Base-by-base conservation (phyloP, 92 coral and sea anemone genomes). In the Heliopora coerulea region DNA sequence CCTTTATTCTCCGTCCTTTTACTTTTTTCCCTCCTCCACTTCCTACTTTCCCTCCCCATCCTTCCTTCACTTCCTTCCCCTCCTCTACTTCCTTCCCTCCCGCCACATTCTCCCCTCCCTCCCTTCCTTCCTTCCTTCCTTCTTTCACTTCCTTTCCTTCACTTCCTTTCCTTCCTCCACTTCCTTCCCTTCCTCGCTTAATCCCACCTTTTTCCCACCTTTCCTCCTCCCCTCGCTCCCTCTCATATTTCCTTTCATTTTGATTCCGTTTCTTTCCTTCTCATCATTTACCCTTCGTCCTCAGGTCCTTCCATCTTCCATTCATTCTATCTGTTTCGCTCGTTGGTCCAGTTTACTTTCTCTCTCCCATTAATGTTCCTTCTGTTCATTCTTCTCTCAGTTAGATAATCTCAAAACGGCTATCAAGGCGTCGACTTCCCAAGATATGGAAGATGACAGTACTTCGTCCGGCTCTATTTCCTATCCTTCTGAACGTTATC, bases 361-460 rank as follows among this genome's bases (percentile, higher is more conserved):
- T 46, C n/a, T n/a, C 52, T 46, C n/a, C 52, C 52, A 6, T 46
- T n/a, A 10, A 6, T 46, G 14, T n/a, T 15, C 15, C 52, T n/a
- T 15, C 15, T n/a, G 14, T 46, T 15, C 52, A 10, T 46, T 46
- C 52, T n/a, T 46, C n/a, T n/a, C 52, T 46, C 64, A 95, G 99
- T 96, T 90, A 60, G 99, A 95, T 39, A 95, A 90, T 59, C 80
- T 95, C 54, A 90, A 79, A 69, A 91, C 91, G 68, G 99, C 89
- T 9, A 90, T 95, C 68, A 95, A 95, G 87, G 99, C 99, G n/a
- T 88, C 99, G 20, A 86, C 96, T 1, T 90, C 87, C 32, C 80
- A 88, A 67, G 99, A 95, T 46, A 73, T 95, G 79, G 96, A 75
- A 8, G 99, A 90, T 44, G 91, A 90, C 39, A 70, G 60, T n/a